Percentiles rank a stretch among this genome's conserved stretches.
Evolutionary conservation across 2,888 invertebrate genomes (phyloP).

Genomic region (Drosophila parthenogenetica): DNA sequence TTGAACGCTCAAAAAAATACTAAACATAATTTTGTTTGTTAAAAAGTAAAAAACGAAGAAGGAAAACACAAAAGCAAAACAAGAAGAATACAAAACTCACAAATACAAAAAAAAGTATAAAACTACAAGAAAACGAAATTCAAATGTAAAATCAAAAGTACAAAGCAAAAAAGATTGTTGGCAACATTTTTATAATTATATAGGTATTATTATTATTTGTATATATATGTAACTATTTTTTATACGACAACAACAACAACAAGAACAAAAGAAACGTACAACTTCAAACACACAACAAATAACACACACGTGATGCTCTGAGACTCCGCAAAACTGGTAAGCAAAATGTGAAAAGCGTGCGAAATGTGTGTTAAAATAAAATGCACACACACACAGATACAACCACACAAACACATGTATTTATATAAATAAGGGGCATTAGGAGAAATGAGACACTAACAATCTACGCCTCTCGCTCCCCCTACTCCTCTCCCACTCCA

Average conservation of each 20-base stretch:
- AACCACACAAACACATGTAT: too few species aligned
- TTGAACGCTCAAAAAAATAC: slow-evolving; percentile 42
- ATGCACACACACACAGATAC: neutral
- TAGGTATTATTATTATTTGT: slow-evolving; percentile 75
- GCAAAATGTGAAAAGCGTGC: slow-evolving; percentile 31
- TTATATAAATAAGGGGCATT: slow-evolving; percentile 5
- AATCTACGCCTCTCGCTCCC: neutral
- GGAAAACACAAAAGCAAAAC: slow-evolving; percentile 18
- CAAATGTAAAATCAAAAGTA: slow-evolving; percentile 76
- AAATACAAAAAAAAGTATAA: slow-evolving; percentile 16
- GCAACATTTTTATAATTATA: slow-evolving; percentile 75
- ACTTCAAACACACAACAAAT: slow-evolving; percentile 26
- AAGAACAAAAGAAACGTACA: slow-evolving; percentile 49
- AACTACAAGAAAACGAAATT: slow-evolving; percentile 60
- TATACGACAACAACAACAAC: slow-evolving; percentile 66
- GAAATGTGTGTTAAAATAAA: slow-evolving; percentile 25
- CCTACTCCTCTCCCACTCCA: neutral
- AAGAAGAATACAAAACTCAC: slow-evolving; percentile 21
- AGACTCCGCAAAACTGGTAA: slow-evolving; percentile 57
- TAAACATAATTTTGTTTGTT: slow-evolving; percentile 44
- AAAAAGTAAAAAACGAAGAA: slow-evolving; percentile 4
- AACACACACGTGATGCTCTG: slow-evolving; percentile 56
- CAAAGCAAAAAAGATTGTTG: slow-evolving; percentile 78
- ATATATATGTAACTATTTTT: slow-evolving; percentile 70
- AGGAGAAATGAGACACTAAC: slow-evolving; percentile 17